Conservation (phyloP, 2,888 invertebrate genomes). For the Eupithecia subumbrata region DNA sequence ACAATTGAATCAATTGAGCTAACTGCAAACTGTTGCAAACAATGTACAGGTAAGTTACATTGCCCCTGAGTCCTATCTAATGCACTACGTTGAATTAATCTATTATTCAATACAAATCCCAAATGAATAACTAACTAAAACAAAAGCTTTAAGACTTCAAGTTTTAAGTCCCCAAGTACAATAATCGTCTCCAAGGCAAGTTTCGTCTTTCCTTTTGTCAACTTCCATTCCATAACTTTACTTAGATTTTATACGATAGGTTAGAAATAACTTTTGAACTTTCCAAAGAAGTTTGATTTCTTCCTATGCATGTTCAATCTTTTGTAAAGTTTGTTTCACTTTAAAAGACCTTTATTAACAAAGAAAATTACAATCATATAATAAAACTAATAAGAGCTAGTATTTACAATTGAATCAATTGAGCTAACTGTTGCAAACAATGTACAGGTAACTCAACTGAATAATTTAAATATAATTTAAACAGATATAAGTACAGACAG, state of each 20-base stretch:
- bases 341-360: neutral
- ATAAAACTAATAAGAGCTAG: too few species aligned
- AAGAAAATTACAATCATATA: too few species aligned
- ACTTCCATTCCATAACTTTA: constrained; percentile 1
- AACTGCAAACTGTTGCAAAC: too few species aligned
- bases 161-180: neutral
- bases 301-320: neutral
- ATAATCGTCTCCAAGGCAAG: constrained; percentile 2
- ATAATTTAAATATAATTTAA: neutral
- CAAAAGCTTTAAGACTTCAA: neutral
- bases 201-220: neutral
- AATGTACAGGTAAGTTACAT: too few species aligned
- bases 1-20: too few species aligned
- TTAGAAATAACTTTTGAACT: neutral
- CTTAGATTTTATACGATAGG: neutral
- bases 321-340: neutral
- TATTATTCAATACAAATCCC: neutral
- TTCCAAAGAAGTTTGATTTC: neutral
- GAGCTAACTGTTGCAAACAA: too few species aligned
- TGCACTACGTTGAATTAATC: neutral
- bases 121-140: neutral
- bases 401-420: too few species aligned
- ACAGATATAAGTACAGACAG: neutral
- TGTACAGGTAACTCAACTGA: too few species aligned
- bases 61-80: too few species aligned